Percentiles rank a stretch among this genome's conserved stretches.
phyloP scores from a whole-genome alignment of 2,888 invertebrate species.

The Formica aserva region DNA sequence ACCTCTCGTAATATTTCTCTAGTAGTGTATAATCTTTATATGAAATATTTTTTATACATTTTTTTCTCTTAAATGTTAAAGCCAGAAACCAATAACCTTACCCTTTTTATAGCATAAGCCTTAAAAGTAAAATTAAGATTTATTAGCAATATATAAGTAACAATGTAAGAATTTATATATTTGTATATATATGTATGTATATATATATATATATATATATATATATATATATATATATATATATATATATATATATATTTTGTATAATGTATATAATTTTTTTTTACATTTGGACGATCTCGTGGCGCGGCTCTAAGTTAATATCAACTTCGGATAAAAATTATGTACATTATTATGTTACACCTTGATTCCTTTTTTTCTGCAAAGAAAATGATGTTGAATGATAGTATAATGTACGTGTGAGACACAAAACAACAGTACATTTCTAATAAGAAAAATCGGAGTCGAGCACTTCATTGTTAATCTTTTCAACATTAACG shows the following conservation, averaged over 20 bases:
- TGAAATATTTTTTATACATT: conserved; percentile 71
- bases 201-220: conserved; percentile 3
- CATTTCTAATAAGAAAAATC: conserved; percentile 16
- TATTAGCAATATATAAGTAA: conserved; percentile 69
- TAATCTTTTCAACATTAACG: not conserved
- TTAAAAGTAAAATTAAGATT: conserved; percentile 73
- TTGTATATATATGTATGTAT: conserved; percentile 26
- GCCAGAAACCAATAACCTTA: conserved; percentile 73
- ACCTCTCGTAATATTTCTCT: conserved; percentile 1
- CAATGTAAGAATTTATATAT: conserved; percentile 52
- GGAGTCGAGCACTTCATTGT: not conserved
- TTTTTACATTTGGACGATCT: conserved; percentile 41
- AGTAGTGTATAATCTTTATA: conserved; percentile 45
- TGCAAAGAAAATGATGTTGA: conserved; percentile 22
- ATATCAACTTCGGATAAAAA: conserved; percentile 58
- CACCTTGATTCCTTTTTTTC: conserved; percentile 40
- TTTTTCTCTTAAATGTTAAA: conserved; percentile 65
- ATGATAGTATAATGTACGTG: not conserved
- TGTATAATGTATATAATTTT: conserved; percentile 38
- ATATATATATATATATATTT: conserved; percentile 33
- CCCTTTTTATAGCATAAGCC: conserved; percentile 70
- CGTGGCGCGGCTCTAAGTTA: conserved; percentile 21
- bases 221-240: conserved; percentile 45
- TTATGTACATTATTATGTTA: conserved; percentile 68
- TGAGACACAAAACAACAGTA: not conserved